Evolutionary conservation across 1,140 invertebrate species (phyloP), one percentile per base, ranked within the genome.

Genomic region (Cardiocondyla obscurior): DNA sequence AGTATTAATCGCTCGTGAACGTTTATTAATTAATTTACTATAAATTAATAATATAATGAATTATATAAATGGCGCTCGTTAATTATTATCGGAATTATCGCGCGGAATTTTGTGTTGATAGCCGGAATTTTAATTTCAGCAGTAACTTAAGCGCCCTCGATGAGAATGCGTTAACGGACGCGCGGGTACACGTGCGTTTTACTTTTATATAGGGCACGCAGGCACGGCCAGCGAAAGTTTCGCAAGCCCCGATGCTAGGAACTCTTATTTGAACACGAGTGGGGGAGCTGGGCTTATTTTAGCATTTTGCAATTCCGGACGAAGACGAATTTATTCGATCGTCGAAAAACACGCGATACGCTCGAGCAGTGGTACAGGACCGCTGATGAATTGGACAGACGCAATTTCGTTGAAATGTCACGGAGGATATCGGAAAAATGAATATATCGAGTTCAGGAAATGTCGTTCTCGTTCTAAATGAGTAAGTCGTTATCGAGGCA

Each of bases 291-390:
- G 65, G 85, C 69, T 87, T 87, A 87, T 87, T 87, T 87, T 86
- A 83, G 73, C 74, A 69, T 87, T 87, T 87, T 85, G 85, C 72
- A 87, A 87, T 81, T 73, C 81, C 58, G 81, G 58, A 86, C 85
- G 85, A 87, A 86, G 85, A 87, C 81, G 84, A 87, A 87, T 87
- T 87, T 87, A 87, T 87, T 86, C 81, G 74, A 87, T 87, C 69
- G 81, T 30, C 51, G 85, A 83, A 87, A 86, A 87, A 86, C 85
- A 83, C 81, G 85, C 64, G 73, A 76, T 73, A 84, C 28, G 60
- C 65, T 73, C 73, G 58, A 46, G 49, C 53, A 53, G 69, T 83
- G 76, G 86, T 82, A 55, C 65, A 73, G 70, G 58, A 87, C 77
- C 77, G 60, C 82, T 83, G 85, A 76, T 85, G 46, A 69, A 69